Evolutionary conservation across 2,797 vertebrate species (phyloP).

Genomic region (Adelosebastes latens): DNA sequence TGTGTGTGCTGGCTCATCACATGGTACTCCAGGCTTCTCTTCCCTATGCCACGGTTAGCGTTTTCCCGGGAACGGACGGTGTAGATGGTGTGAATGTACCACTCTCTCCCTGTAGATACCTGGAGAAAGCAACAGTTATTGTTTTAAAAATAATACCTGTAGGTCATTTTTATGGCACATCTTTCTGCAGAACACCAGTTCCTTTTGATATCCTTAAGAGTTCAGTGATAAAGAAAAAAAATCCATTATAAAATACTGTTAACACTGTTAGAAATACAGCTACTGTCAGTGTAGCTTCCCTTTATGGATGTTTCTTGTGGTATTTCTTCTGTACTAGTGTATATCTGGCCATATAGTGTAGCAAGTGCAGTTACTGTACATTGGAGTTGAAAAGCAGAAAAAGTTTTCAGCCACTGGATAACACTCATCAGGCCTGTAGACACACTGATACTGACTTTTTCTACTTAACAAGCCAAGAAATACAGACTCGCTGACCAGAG

Average conservation of each 20-base stretch:
- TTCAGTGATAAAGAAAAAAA: background rate
- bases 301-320: background rate
- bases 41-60: constrained; percentile 81
- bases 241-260: background rate
- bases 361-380: background rate
- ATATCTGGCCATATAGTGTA: background rate
- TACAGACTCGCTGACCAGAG: constrained; percentile 4
- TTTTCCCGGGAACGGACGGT: constrained; percentile 81
- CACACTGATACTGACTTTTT: constrained; percentile 4
- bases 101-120: constrained; percentile 85
- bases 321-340: background rate
- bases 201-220: background rate
- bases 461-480: constrained; percentile 24
- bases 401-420: background rate
- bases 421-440: background rate
- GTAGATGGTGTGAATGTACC: constrained; percentile 87
- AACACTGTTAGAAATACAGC: background rate
- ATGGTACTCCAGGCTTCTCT: constrained; percentile 84
- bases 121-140: constrained; percentile 42
- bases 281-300: background rate
- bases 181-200: background rate
- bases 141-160: background rate
- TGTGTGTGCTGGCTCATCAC: constrained; percentile 32
- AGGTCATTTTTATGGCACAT: constrained; percentile 12
- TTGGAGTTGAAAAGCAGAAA: background rate